Percentiles rank a stretch among this genome's conserved stretches.
Conservation (phyloP, 1,140 invertebrate species). For the Ips typographus region DNA sequence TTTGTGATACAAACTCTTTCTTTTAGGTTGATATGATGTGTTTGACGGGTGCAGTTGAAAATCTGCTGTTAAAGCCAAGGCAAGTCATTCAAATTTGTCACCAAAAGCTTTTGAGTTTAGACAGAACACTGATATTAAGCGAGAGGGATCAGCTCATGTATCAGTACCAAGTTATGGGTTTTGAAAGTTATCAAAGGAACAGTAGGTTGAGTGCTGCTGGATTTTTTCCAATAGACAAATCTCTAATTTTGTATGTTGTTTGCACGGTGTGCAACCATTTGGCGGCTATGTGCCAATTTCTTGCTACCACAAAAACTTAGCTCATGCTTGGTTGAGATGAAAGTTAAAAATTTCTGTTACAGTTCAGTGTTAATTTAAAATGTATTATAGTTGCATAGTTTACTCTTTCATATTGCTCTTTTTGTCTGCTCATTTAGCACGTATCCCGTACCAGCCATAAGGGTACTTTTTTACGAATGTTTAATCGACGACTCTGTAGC, state of each 20-base stretch:
- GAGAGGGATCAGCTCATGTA: neutral
- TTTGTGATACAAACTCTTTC: neutral
- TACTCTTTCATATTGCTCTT: too few relatives aligned
- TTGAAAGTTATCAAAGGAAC: neutral
- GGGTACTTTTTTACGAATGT: too few relatives aligned
- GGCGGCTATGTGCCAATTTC: neutral
- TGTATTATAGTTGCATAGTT: too few relatives aligned
- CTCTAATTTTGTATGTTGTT: conserved; percentile 4
- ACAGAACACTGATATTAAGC: conserved; percentile 2
- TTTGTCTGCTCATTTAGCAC: too few relatives aligned
- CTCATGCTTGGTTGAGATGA: too few relatives aligned
- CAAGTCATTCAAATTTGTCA: neutral
- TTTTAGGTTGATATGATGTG: conserved; percentile 8
- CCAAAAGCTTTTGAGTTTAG: neutral
- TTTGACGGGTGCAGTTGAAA: conserved; percentile 1
- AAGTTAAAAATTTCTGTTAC: too few relatives aligned
- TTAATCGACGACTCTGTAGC: too few relatives aligned
- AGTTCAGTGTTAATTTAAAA: too few relatives aligned
- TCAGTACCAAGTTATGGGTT: conserved; percentile 2
- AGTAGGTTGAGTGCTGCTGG: conserved; percentile 1
- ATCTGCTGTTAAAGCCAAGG: neutral
- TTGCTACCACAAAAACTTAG: too few relatives aligned
- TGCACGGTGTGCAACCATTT: conserved; percentile 10
- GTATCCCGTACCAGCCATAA: too few relatives aligned
- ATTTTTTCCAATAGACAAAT: conserved; percentile 9